Evolutionary conservation across 2,888 invertebrate species (phyloP), one percentile per base, ranked within the genome.

Genomic region (Hecatera dysodea): DNA sequence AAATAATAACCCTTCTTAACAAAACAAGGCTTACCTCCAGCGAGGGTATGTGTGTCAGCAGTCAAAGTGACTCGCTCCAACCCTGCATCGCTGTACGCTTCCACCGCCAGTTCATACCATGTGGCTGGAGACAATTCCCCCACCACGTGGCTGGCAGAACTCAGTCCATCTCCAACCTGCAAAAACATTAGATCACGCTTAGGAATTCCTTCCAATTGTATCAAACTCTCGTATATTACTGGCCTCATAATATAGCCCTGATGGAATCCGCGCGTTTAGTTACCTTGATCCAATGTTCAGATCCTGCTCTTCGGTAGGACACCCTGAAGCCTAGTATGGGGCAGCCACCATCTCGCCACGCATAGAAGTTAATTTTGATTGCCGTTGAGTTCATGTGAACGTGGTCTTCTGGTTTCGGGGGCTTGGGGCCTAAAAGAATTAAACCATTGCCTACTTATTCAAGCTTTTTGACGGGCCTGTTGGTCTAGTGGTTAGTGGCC

Each of bases 301-400:
- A 97, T 90, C 87, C 97, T 62, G 97, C 94, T 77, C 96, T 95
- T 56, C 97, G 96, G 86, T 97, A 97, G 73, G 98, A 98, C 33
- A 98, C 96, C 12, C 97, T 96, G 88, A 98, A 98, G 73, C 97
- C 97, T 1, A 97, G 96, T 83, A 98, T 97, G 0, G 98, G 97
- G 89, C 98, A 98, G 52, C 98, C 98, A 1, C 98, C 97, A 85
- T 97, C 97, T 27, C 97, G 97, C 98, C 98, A 98, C 11, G 97
- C 97, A 64, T 97, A 97, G 77, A 98, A 96, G 88, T 98, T 97
- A 24, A 98, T 96, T 63, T 97, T 96, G 24, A 98, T 97, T 0
- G 97, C 97, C 0, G 98, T 98, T 0, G 97, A 97, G 89, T 98
- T 98, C 75, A 97, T 96, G 57, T 97, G 96, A 5, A 98, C 95